Evolutionary conservation across 92 coral and sea anemone genomes (phyloP).

Genomic region (Phenganax subtilis): DNA sequence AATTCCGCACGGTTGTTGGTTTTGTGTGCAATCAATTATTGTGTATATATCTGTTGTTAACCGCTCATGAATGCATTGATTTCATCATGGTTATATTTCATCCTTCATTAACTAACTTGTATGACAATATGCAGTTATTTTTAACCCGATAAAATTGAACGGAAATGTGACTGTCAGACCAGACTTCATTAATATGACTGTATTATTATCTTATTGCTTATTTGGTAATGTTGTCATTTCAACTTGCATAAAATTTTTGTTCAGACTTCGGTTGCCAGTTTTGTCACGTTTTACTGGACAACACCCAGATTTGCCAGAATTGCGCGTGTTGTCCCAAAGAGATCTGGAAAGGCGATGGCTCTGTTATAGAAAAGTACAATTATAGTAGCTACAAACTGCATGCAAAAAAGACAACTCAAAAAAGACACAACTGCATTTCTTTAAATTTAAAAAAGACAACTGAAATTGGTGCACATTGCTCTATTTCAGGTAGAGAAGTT

Average conservation of each 20-base stretch:
- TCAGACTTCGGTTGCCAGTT: too few relatives aligned
- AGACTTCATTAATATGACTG: conserved; percentile 50
- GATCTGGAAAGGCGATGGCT: too few relatives aligned
- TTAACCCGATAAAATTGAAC: neutral
- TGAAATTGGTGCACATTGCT: conserved; percentile 1
- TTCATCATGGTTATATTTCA: neutral
- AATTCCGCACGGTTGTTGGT: neutral
- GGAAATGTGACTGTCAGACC: conserved; percentile 54
- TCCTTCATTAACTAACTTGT: neutral
- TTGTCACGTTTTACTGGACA: too few relatives aligned
- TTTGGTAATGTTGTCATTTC: neutral
- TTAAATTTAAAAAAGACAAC: neutral
- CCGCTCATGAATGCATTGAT: neutral
- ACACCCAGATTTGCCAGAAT: too few relatives aligned
- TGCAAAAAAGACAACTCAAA: neutral
- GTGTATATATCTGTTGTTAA: too few relatives aligned
- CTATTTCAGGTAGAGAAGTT: neutral
- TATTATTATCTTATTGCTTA: neutral
- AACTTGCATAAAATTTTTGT: neutral
- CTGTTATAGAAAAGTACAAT: too few relatives aligned
- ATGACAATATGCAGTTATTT: conserved; percentile 13
- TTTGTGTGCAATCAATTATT: neutral
- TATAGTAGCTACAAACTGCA: too few relatives aligned
- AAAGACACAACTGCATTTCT: neutral
- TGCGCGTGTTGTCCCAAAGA: too few relatives aligned